Evolutionary conservation across 2,797 vertebrate genomes (phyloP).

Genomic region (Urosaurus nigricauda): DNA sequence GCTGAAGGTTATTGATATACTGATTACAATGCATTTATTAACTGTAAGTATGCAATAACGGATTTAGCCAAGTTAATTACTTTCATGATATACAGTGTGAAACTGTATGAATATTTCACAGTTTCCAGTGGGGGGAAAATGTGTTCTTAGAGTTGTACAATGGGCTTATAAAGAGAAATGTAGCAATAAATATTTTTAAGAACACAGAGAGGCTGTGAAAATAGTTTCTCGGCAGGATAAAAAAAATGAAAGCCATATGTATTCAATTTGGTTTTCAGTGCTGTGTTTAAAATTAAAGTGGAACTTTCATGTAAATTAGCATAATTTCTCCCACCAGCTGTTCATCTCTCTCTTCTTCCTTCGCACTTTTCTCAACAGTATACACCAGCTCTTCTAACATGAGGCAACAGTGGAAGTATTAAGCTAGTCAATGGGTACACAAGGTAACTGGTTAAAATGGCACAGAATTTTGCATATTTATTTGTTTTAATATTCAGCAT

Average conservation of each 20-base stretch:
- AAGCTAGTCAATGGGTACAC: neutral
- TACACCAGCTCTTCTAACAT: neutral
- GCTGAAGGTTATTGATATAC: conserved; percentile 37
- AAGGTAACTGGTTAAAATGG: neutral
- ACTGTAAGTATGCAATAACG: conserved; percentile 3
- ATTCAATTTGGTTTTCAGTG: conserved; percentile 42
- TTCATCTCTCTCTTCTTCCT: conserved; percentile 12
- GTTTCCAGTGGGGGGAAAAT: neutral
- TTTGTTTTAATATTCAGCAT: neutral
- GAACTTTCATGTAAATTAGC: conserved; percentile 34
- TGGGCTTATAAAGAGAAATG: conserved; percentile 34
- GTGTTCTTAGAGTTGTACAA: neutral
- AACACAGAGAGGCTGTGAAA: conserved; percentile 12
- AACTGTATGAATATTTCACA: conserved; percentile 23
- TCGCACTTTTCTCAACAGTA: neutral
- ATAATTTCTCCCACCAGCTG: conserved; percentile 21
- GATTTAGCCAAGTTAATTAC: conserved; percentile 13
- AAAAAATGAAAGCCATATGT: conserved; percentile 22
- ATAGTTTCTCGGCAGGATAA: neutral
- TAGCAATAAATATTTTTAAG: conserved; percentile 25
- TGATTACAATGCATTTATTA: conserved; percentile 46
- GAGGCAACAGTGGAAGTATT: neutral
- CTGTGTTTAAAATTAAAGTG: conserved; percentile 30
- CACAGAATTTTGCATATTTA: neutral
- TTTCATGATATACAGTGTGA: neutral